Conservation (phyloP, 2,797 vertebrate species). For the Anguilla anguilla region DNA sequence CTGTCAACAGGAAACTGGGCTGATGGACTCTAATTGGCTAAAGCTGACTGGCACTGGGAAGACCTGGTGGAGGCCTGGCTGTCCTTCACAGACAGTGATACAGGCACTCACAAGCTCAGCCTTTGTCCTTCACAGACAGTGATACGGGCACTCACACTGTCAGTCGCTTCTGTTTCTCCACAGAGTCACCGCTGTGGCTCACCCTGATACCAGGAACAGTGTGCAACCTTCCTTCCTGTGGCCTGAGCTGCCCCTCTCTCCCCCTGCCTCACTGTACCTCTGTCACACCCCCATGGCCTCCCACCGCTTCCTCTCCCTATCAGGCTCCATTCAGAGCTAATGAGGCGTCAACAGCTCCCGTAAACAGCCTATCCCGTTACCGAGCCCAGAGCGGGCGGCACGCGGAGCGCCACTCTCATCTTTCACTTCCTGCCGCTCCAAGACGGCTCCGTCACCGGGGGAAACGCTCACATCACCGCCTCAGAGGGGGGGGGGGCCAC, state of each 20-base stretch:
- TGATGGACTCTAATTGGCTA: neutral
- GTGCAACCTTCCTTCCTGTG: constrained; percentile 1
- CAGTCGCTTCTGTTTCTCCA: constrained; percentile 15
- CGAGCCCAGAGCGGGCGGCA: neutral
- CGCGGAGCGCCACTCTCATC: neutral
- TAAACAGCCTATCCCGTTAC: constrained; percentile 28
- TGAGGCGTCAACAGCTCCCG: constrained; percentile 19
- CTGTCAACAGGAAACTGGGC: neutral
- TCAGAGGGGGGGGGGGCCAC: neutral
- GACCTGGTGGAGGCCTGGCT: neutral
- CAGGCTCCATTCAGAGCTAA: constrained; percentile 39
- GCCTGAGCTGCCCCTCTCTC: neutral
- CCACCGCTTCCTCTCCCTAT: neutral
- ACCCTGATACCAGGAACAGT: neutral
- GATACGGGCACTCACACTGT: neutral
- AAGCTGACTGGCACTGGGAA: neutral
- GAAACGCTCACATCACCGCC: neutral
- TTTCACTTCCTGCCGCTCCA: constrained; percentile 18
- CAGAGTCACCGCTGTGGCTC: constrained; percentile 35
- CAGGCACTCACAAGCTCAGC: neutral
- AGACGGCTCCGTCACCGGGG: neutral
- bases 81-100: neutral
- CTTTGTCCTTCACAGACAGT: neutral
- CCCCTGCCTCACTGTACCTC: neutral
- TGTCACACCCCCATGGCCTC: constrained; percentile 27